phyloP scores from a whole-genome alignment of 2,113 vertebrate genomes.

The Nycticebus coucang region DNA sequence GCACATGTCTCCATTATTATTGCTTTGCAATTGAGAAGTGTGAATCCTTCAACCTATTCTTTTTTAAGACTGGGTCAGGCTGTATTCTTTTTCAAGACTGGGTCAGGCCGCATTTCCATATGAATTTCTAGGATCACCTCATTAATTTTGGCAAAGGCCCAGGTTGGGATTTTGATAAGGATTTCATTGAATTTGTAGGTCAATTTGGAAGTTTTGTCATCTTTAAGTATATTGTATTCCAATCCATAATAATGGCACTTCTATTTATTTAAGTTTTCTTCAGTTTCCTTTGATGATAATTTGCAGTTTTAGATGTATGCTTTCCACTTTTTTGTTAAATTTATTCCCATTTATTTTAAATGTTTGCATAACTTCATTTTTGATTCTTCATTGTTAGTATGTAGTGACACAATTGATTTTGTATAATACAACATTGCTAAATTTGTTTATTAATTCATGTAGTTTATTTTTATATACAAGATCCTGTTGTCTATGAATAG shows the following conservation, averaged over 20 bases:
- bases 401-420: background rate
- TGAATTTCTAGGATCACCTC: background rate
- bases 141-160: background rate
- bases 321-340: background rate
- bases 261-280: background rate
- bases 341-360: background rate
- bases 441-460: background rate
- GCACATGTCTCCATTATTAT: background rate
- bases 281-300: background rate
- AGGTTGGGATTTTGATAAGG: background rate
- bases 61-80: background rate
- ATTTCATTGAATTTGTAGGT: background rate
- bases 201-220: background rate
- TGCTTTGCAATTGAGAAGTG: background rate
- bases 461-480: background rate
- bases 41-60: background rate
- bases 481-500: background rate
- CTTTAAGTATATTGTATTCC: background rate
- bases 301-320: background rate
- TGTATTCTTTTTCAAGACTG: background rate
- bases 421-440: background rate
- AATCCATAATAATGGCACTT: background rate
- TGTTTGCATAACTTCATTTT: background rate
- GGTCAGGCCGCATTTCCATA: background rate
- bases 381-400: background rate